These are phyloP conservation scores for Stylophora pistillata DNA, from an alignment of 64 coral and sea anemone genomes.

Conservation along the genomic window DNA sequence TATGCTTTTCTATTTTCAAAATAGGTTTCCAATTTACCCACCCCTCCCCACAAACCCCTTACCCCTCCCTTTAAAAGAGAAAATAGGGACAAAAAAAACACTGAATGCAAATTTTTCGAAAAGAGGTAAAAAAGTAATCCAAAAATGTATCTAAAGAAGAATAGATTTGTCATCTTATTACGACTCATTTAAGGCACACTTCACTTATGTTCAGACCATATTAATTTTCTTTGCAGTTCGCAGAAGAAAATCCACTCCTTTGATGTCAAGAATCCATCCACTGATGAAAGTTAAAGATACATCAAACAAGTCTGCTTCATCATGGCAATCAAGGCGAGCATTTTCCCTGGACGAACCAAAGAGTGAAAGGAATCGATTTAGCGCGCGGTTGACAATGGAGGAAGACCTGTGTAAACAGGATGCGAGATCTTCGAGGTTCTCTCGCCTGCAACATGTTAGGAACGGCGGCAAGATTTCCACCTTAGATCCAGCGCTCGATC, in stretches of 20 bases:
- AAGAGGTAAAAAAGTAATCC: too few species aligned
- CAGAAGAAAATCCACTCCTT: slow-evolving; percentile 13
- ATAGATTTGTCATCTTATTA: too few species aligned
- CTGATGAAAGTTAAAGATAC: not conserved
- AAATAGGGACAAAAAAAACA: too few species aligned
- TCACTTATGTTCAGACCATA: not conserved
- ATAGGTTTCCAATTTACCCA: too few species aligned
- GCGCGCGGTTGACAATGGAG: not conserved
- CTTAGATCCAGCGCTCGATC: not conserved
- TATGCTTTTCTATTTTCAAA: too few species aligned
- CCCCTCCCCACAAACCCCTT: too few species aligned
- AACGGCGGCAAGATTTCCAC: not conserved
- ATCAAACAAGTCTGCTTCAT: not conserved
- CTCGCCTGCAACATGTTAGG: not conserved
- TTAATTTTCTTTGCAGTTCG: slow-evolving; percentile 3
- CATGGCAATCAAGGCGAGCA: slow-evolving; percentile 7
- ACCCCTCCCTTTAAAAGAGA: too few species aligned
- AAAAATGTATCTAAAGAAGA: too few species aligned
- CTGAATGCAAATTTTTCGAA: too few species aligned
- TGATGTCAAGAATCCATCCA: not conserved
- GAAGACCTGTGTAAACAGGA: not conserved
- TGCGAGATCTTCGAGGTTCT: not conserved
- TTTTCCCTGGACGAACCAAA: not conserved
- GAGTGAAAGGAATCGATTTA: not conserved
- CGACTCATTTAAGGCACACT: not conserved